Conservation (phyloP, 2,888 invertebrate species). For the Teleiodes luculella region DNA sequence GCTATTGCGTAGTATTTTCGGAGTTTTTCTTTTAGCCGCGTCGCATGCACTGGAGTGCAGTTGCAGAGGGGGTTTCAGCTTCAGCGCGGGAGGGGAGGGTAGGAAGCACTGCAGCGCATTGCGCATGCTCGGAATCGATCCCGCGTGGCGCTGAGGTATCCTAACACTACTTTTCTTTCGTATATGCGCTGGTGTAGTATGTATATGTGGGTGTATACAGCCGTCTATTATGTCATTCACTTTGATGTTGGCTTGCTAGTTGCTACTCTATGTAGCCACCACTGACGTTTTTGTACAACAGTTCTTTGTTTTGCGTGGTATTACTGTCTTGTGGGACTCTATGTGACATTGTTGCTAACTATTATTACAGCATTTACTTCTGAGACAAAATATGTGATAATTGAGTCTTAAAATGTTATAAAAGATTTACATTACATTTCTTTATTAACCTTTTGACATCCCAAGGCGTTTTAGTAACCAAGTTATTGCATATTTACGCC, state of each 20-base stretch:
- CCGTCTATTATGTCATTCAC: slow-evolving; percentile 71
- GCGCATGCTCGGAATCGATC: slow-evolving; percentile 76
- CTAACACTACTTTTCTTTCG: slow-evolving; percentile 52
- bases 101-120: slow-evolving; percentile 41
- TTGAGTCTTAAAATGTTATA: too few species aligned
- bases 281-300: slow-evolving; percentile 27
- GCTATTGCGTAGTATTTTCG: slow-evolving; percentile 42
- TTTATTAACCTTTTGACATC: too few species aligned
- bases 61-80: slow-evolving; percentile 58
- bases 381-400: too few species aligned
- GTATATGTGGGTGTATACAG: background rate
- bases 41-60: slow-evolving; percentile 74
- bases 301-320: slow-evolving; percentile 27
- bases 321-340: slow-evolving; percentile 1
- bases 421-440: too few species aligned
- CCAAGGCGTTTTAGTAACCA: too few species aligned
- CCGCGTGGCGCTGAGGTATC: slow-evolving; percentile 57
- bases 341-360: background rate
- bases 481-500: too few species aligned
- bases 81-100: slow-evolving; percentile 35
- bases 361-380: too few species aligned
- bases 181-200: background rate
- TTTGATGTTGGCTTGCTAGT: slow-evolving; percentile 56
- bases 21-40: slow-evolving; percentile 49
- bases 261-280: slow-evolving; percentile 32